Conservation (phyloP, 92 coral and sea anemone genomes). For the Ricordea florida region DNA sequence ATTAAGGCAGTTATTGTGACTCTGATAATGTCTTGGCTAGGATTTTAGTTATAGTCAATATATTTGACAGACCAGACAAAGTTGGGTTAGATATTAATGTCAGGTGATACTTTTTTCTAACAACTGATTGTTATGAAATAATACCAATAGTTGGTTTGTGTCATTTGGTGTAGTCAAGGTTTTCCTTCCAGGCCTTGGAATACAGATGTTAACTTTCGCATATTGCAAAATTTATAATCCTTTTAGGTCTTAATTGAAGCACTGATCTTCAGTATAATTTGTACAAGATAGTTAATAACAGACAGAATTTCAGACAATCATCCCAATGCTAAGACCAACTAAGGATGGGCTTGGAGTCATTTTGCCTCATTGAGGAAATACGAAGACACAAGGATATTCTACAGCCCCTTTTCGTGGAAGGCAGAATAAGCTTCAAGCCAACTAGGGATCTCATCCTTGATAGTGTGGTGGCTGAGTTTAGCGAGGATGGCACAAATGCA, state of each 20-base stretch:
- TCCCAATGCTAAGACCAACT: constrained; percentile 73
- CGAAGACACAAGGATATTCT: constrained; percentile 29
- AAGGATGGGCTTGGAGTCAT: constrained; percentile 46
- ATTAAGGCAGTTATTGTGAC: constrained; percentile 32
- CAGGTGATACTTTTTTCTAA: not conserved
- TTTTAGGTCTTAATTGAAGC: not conserved
- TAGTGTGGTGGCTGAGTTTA: constrained; percentile 43
- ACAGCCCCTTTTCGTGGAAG: constrained; percentile 59
- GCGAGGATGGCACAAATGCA: constrained; percentile 71
- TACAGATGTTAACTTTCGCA: not conserved
- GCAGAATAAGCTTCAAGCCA: constrained; percentile 44
- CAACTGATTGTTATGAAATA: constrained; percentile 9
- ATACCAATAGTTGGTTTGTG: not conserved
- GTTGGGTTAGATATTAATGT: not conserved
- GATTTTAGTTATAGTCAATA: not conserved
- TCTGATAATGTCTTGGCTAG: not conserved
- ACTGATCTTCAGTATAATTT: not conserved
- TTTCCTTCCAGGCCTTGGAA: not conserved
- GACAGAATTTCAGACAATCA: constrained; percentile 48
- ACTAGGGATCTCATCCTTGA: constrained; percentile 66
- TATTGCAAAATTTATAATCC: not conserved
- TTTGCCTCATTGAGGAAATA: constrained; percentile 43
- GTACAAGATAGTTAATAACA: not conserved
- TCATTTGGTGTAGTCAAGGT: not conserved
- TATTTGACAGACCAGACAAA: not conserved